Conservation (phyloP, 2,113 vertebrate genomes). For the Clupea harengus region DNA sequence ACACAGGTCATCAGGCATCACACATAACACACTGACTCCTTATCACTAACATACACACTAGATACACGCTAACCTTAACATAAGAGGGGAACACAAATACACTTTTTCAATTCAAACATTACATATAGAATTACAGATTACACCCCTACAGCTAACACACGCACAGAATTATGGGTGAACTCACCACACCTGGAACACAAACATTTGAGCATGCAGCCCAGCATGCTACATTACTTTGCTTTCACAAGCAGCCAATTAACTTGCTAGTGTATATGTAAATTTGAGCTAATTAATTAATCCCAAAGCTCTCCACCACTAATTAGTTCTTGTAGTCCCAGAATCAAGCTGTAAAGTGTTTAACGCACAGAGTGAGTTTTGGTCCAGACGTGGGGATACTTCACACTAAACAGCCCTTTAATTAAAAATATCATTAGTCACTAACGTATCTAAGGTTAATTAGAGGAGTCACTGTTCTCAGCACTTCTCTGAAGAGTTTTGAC, state of each 20-base stretch:
- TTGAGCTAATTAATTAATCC: slow-evolving; percentile 4
- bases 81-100: no score
- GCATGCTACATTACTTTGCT: background rate
- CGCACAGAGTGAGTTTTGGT: background rate
- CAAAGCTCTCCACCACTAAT: background rate
- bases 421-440: slow-evolving; percentile 1
- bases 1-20: no score
- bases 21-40: no score
- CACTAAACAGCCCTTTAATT: slow-evolving; percentile 17
- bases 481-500: slow-evolving; percentile 3
- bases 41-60: no score
- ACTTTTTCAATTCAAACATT: background rate
- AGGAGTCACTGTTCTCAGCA: background rate
- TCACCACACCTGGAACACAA: background rate
- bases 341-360: background rate
- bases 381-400: slow-evolving; percentile 4
- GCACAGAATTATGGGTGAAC: no score
- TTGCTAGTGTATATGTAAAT: background rate
- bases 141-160: no score
- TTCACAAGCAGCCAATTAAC: background rate
- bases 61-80: no score
- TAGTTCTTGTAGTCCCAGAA: background rate
- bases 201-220: background rate
- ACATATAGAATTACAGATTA: background rate
- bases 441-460: slow-evolving; percentile 1